phyloP scores from a whole-genome alignment of 2,113 vertebrate species.

The Actenoides hombroni region DNA sequence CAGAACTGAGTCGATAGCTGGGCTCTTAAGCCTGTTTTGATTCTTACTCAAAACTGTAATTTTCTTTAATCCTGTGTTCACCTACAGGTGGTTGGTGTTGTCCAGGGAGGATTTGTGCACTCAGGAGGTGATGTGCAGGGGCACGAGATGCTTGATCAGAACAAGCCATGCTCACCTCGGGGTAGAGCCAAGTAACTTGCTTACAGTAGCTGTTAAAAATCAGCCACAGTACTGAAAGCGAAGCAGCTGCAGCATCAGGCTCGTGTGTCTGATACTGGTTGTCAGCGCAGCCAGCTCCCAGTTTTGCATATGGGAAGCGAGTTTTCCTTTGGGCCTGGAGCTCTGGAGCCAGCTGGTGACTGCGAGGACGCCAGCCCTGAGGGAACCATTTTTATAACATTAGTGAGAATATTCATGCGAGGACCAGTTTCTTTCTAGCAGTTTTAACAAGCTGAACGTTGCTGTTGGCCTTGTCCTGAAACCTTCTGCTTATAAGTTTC shows the following conservation, averaged over 20 bases:
- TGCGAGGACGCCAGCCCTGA: not conserved
- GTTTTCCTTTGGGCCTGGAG: not conserved
- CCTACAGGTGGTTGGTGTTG: not conserved
- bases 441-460: not conserved
- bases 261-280: accelerated
- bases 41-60: not conserved
- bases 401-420: accelerated
- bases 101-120: not conserved
- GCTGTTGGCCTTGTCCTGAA: not conserved
- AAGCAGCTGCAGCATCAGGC: not conserved
- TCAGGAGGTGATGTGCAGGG: not conserved
- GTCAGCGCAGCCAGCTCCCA: not conserved
- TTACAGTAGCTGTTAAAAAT: not conserved
- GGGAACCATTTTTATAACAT: not conserved
- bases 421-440: not conserved
- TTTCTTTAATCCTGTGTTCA: not conserved
- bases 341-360: not conserved
- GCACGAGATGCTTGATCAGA: accelerated
- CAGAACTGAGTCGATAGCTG: not conserved
- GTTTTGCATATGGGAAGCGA: not conserved
- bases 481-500: not conserved
- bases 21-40: not conserved
- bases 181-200: not conserved
- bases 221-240: accelerated
- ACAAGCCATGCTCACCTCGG: accelerated